Evolutionary conservation across 2,888 invertebrate genomes (phyloP).

Genomic region (Neoascia interrupta): DNA sequence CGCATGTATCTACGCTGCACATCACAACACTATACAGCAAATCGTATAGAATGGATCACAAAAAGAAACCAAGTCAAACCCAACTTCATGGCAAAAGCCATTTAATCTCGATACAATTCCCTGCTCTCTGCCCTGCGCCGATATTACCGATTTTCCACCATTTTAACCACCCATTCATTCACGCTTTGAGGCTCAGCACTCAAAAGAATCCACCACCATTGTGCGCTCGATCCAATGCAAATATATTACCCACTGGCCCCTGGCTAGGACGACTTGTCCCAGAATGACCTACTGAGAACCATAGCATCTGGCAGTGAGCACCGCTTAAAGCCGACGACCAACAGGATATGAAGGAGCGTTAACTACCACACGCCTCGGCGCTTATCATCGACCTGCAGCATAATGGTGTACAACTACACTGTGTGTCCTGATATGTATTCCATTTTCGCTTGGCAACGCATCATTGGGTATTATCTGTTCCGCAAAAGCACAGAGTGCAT

Average conservation of each 20-base stretch:
- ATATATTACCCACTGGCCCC: constrained; percentile 54
- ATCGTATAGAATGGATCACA: no score
- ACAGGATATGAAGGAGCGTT: constrained; percentile 65
- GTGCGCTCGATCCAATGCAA: constrained; percentile 49
- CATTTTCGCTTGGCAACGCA: constrained; percentile 60
- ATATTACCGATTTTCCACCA: constrained; percentile 51
- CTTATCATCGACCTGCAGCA: constrained; percentile 63
- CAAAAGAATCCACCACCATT: constrained; percentile 10
- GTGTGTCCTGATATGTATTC: constrained; percentile 18
- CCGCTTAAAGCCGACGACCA: constrained; percentile 56
- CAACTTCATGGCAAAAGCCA: no score
- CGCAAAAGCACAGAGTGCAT: constrained; percentile 3
- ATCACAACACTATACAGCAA: no score
- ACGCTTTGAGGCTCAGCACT: constrained; percentile 19
- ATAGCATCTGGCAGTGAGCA: constrained; percentile 12
- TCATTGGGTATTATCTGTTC: constrained; percentile 57
- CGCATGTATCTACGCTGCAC: no score
- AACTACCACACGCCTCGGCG: constrained; percentile 62
- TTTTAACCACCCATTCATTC: constrained; percentile 31
- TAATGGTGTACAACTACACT: constrained; percentile 22
- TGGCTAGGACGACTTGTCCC: background rate
- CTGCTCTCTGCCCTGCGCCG: constrained; percentile 10
- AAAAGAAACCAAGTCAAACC: no score
- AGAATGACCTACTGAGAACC: background rate
- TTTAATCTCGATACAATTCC: constrained; percentile 50